Percentiles rank a stretch among this genome's conserved stretches.
phyloP scores from a whole-genome alignment of 2,888 invertebrate genomes.

The Mylabris sibirica region DNA sequence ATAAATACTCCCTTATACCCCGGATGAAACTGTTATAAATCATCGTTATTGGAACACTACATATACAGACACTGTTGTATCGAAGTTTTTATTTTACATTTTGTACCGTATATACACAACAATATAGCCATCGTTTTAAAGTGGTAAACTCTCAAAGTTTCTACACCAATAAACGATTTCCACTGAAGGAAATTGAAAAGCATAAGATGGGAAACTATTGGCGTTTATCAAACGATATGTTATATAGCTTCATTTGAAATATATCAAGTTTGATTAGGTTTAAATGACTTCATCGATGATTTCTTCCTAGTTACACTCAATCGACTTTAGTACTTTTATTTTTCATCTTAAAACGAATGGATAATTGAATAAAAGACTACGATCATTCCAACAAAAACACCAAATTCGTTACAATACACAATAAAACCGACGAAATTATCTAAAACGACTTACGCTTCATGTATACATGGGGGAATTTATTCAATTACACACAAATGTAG shows the following conservation, averaged over 20 bases:
- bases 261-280: constrained; percentile 34
- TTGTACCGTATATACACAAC: neutral
- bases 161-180: constrained; percentile 38
- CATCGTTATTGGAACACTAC: constrained; percentile 21
- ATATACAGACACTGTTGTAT: constrained; percentile 22
- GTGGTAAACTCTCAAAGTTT: constrained; percentile 41
- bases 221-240: constrained; percentile 37
- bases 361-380: neutral
- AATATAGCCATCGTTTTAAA: constrained; percentile 38
- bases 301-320: too few species aligned
- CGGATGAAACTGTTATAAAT: constrained; percentile 19
- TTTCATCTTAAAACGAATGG: too few species aligned
- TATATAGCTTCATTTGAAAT: constrained; percentile 33
- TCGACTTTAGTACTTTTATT: too few species aligned
- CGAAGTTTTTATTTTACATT: constrained; percentile 27
- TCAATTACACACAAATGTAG: neutral
- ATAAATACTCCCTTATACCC: too few species aligned
- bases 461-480: neutral
- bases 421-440: neutral
- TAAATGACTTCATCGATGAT: constrained; percentile 14
- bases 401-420: neutral
- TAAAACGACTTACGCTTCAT: neutral
- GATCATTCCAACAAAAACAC: neutral
- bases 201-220: constrained; percentile 37
- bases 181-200: constrained; percentile 42